Evolutionary conservation across 2,797 vertebrate genomes (phyloP).

Genomic region (Peromyscus melanophrys): DNA sequence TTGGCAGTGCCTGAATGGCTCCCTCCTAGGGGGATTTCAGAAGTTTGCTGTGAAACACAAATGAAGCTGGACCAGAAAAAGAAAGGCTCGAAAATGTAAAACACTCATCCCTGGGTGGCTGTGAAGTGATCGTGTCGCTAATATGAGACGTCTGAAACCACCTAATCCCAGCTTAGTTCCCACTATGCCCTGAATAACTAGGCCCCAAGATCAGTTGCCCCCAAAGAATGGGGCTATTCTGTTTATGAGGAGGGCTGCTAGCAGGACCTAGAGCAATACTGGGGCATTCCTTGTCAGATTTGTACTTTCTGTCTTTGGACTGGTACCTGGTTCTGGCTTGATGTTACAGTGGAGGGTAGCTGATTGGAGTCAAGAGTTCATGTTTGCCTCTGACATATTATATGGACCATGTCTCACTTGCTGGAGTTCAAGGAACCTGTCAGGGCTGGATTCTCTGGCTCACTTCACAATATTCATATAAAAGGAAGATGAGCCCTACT

Average conservation of each 20-base stretch:
- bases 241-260: accelerated
- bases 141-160: neutral
- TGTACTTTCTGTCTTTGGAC: neutral
- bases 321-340: neutral
- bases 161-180: neutral
- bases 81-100: slow-evolving; percentile 29
- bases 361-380: neutral
- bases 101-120: neutral
- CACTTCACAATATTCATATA: slow-evolving; percentile 19
- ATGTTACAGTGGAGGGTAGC: neutral
- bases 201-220: neutral
- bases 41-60: slow-evolving; percentile 10
- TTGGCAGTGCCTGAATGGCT: neutral
- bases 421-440: neutral
- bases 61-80: neutral
- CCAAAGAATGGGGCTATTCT: neutral
- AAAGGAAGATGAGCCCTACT: neutral
- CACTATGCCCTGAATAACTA: accelerated
- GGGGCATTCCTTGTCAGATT: neutral
- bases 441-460: neutral
- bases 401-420: neutral
- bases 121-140: neutral
- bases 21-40: neutral
- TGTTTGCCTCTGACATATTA: neutral
- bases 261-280: neutral